Evolutionary conservation across 1,140 invertebrate species (phyloP).

Genomic region (Polyergus mexicanus): DNA sequence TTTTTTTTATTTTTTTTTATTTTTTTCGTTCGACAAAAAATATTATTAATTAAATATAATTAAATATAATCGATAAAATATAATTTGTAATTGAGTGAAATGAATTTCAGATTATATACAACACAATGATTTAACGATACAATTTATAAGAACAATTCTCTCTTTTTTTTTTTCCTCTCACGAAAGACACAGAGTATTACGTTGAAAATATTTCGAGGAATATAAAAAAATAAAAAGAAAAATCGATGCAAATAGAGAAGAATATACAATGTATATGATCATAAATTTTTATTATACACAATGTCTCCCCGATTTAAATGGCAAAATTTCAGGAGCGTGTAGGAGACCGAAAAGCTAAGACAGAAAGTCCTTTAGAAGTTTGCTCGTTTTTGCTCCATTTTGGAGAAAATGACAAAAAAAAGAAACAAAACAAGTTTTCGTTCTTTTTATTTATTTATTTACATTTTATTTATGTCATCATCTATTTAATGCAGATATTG

Average conservation of each 20-base stretch:
- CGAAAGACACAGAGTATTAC: background rate
- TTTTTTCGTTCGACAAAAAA: background rate
- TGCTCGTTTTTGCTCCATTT: too few relatives aligned
- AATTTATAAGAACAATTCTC: constrained; percentile 18
- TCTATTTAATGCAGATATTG: too few relatives aligned
- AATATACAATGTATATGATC: background rate
- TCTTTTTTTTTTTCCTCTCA: background rate
- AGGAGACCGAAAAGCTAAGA: too few relatives aligned
- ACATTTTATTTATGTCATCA: too few relatives aligned
- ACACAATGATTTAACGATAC: background rate
- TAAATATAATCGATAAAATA: background rate
- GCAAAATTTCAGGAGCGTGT: too few relatives aligned
- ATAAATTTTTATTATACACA: background rate
- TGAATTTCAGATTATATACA: background rate
- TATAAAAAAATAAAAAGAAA: background rate
- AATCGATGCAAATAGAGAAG: background rate
- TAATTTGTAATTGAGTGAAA: background rate
- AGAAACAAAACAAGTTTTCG: too few relatives aligned
- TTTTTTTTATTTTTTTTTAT: too few relatives aligned
- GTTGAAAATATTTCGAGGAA: background rate
- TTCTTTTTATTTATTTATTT: too few relatives aligned
- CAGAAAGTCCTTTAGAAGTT: too few relatives aligned
- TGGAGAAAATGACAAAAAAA: too few relatives aligned
- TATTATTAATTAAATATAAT: too few relatives aligned
- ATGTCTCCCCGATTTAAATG: too few relatives aligned